Evolutionary conservation across 2,888 invertebrate genomes (phyloP).

Genomic region (Clivina fossor): DNA sequence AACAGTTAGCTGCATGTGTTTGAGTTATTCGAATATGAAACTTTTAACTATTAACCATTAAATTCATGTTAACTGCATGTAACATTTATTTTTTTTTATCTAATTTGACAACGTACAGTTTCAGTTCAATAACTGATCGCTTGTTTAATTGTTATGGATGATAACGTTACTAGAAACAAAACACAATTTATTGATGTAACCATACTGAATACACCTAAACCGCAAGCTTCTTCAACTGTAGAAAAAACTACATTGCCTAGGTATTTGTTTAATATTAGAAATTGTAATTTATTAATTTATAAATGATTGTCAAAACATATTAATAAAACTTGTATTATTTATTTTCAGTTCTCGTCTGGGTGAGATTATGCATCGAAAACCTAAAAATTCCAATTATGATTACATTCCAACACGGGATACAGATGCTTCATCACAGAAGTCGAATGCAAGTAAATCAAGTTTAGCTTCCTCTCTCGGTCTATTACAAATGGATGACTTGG

Average conservation of each 20-base stretch:
- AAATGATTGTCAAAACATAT: neutral
- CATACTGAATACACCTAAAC: constrained; percentile 50
- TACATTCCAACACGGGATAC: constrained; percentile 23
- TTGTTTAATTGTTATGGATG: no score
- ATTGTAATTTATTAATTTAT: no score
- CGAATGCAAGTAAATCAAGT: constrained; percentile 13
- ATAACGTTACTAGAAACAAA: constrained; percentile 14
- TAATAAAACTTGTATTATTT: neutral
- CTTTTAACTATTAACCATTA: no score
- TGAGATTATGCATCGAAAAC: constrained; percentile 10
- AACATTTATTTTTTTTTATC: no score
- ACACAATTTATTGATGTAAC: constrained; percentile 45
- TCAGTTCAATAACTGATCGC: no score
- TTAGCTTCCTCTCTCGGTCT: constrained; percentile 24
- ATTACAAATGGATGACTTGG: constrained; percentile 19
- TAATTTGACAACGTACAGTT: no score
- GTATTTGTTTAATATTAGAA: constrained; percentile 9
- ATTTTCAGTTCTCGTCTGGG: constrained; percentile 14
- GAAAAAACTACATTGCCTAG: constrained; percentile 40
- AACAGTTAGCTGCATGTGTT: no score
- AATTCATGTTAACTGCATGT: no score
- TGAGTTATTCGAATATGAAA: no score
- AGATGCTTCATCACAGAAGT: constrained; percentile 9
- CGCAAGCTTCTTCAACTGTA: constrained; percentile 53
- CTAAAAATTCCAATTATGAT: constrained; percentile 6